Evolutionary conservation across 1,140 invertebrate species (phyloP).

Genomic region (Dermatophagoides farinae): DNA sequence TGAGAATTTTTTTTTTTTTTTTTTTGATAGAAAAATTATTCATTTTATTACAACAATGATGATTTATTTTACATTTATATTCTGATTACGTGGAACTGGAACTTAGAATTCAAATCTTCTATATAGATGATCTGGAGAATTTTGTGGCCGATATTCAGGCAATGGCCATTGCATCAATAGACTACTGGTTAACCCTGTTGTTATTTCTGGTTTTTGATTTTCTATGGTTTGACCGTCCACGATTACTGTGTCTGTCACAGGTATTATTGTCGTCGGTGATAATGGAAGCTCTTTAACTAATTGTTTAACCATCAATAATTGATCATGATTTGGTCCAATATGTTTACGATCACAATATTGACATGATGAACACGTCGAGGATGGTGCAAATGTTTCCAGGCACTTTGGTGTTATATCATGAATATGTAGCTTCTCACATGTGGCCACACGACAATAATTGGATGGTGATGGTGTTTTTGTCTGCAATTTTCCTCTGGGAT

Average conservation of each 20-base stretch:
- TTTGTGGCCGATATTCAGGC: constrained; percentile 3
- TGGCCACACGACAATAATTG: constrained; percentile 10
- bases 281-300: neutral
- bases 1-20: no score
- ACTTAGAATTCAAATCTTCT: constrained; percentile 3
- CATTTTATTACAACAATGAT: no score
- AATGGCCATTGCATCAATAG: neutral
- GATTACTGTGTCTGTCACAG: neutral
- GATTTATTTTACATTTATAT: no score
- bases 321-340: constrained; percentile 9
- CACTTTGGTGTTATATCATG: constrained; percentile 8
- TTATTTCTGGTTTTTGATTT: neutral
- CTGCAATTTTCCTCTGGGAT: no score
- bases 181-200: neutral
- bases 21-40: no score
- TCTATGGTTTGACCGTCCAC: neutral
- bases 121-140: constrained; percentile 3
- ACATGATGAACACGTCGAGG: constrained; percentile 1
- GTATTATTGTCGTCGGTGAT: neutral
- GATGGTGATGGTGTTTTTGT: neutral
- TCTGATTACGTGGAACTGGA: no score
- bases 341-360: constrained; percentile 4
- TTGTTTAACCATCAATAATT: neutral
- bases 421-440: constrained; percentile 6
- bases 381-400: constrained; percentile 8